A percentile compares a stretch with the other conserved stretches of the same genome.
Conservation (phyloP, 2,113 vertebrate species). For the Microcebus lehilahytsara region DNA sequence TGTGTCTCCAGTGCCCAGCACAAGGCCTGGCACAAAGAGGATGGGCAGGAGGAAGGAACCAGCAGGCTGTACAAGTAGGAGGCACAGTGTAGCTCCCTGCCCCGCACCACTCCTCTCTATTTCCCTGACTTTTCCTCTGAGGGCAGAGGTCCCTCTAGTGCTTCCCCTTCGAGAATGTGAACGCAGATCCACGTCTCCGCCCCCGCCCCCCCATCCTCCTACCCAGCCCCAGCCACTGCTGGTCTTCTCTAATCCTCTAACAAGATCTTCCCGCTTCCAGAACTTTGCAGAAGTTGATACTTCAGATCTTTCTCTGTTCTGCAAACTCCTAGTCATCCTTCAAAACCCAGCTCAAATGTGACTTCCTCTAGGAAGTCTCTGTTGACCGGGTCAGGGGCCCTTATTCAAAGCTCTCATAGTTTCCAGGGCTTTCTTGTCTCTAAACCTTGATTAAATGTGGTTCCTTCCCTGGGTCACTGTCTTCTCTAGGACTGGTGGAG, state of each 20-base stretch:
- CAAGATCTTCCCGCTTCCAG: background rate
- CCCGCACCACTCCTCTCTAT: too few relatives aligned
- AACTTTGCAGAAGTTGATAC: background rate
- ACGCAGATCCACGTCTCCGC: background rate
- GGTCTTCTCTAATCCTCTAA: background rate
- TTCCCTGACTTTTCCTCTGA: background rate
- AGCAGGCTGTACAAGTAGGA: background rate
- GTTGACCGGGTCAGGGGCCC: background rate
- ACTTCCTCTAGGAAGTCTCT: background rate
- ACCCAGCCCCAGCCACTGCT: background rate
- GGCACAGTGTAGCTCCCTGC: background rate
- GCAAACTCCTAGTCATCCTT: background rate
- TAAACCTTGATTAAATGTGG: background rate
- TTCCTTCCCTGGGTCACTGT: background rate
- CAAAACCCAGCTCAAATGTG: background rate
- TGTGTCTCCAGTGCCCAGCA: background rate
- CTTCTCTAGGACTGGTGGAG: background rate
- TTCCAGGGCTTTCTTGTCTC: slow-evolving; percentile 1
- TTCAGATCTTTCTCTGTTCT: background rate
- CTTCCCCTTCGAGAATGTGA: background rate
- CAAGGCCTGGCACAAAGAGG: background rate
- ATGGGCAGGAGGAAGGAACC: background rate
- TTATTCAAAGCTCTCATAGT: background rate
- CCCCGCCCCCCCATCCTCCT: background rate
- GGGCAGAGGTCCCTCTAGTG: background rate